Evolutionary conservation across 1,140 invertebrate genomes (phyloP), one percentile per base, ranked within the genome.

Genomic region (Metaphire vulgaris): DNA sequence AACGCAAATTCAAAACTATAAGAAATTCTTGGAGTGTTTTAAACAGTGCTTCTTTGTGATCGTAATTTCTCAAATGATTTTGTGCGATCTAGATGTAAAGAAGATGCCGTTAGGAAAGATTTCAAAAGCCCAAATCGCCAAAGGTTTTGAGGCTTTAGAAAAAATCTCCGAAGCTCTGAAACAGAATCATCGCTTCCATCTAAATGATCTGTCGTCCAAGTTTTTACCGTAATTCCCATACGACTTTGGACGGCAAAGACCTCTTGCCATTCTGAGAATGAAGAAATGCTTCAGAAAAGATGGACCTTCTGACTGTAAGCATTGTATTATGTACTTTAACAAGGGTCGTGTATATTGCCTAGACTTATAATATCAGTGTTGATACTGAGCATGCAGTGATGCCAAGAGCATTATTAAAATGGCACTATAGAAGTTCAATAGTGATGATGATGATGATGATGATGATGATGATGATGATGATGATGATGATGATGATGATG

Each of bases 81-180:
- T n/a, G n/a, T n/a, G n/a, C n/a, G n/a, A n/a, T n/a, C n/a, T n/a
- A 86, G 87, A 88, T 81, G 82, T 86, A 0, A 87, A 87, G 79
- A 88, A 88, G 78, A 88, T 88, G 87, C 87, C 87, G 0, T 79
- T 88, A 30, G 87, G 87, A 6, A 88, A 88, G 79, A 79, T 88
- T 2, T 87, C 87, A 78, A 88, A 88, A 78, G 67, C 80, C 2
- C 87, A 88, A 77, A 87, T 88, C 65, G 85, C 86, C 0, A 87
- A 88, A 82, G 87, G 87, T n/a, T 87, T 88, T 79, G 86, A 87
- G 74, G 81, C 82, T 31, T 77, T 88, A 26, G 84, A 88, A 33
- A 85, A 86, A 34, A 80, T 88, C 32, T 86, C 88, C 79, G 80
- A 83, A 21, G 81, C 80, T 21, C 16, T 86, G 0, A 80, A 83